A percentile compares a stretch with the other conserved stretches of the same genome.
Conservation (phyloP, 2,113 vertebrate genomes). For the Phaethornis superciliosus region DNA sequence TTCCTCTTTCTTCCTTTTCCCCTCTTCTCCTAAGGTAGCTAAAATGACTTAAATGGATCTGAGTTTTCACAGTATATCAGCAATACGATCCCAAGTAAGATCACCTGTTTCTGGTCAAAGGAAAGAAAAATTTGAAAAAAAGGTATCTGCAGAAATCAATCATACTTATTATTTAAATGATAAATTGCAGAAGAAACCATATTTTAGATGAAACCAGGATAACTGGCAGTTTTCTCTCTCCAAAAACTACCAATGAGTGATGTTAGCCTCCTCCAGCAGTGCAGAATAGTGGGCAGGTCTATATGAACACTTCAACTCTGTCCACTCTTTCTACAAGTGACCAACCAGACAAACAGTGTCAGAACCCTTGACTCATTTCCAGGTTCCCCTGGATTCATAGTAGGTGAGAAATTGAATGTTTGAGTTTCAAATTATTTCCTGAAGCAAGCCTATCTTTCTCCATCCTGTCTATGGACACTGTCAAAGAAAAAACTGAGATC, state of each 20-base stretch:
- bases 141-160: neutral
- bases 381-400: neutral
- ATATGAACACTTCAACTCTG: neutral
- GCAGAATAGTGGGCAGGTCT: neutral
- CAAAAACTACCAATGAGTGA: neutral
- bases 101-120: neutral
- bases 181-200: neutral
- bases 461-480: neutral
- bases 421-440: neutral
- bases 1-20: neutral
- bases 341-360: rapidly evolving
- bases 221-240: neutral
- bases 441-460: neutral
- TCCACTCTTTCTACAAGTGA: rapidly evolving
- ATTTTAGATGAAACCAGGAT: neutral
- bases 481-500: neutral
- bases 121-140: neutral
- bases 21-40: neutral
- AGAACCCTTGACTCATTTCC: neutral
- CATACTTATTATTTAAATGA: neutral
- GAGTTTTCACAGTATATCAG: neutral
- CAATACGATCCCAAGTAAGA: neutral
- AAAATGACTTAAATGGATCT: neutral
- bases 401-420: neutral
- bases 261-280: neutral